Evolutionary conservation across 2,888 invertebrate genomes (phyloP).

Genomic region (Aphodius granarius): DNA sequence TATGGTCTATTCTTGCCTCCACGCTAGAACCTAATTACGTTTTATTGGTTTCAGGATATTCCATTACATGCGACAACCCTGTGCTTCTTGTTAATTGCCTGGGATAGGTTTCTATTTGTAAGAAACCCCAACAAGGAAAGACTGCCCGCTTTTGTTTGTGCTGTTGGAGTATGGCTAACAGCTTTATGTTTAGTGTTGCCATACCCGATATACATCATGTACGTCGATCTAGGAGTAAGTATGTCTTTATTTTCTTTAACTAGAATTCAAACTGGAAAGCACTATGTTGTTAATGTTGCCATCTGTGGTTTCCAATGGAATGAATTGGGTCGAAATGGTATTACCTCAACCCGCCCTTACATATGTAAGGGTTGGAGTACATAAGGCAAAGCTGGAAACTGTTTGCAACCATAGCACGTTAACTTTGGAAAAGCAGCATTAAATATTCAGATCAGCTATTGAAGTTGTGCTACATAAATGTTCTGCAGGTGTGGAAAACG

Average conservation of each 20-base stretch:
- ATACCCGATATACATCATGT: conserved; percentile 72
- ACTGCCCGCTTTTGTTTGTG: conserved; percentile 68
- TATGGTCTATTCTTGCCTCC: no score
- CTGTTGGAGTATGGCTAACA: conserved; percentile 71
- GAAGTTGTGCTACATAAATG: no score
- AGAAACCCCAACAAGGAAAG: conserved; percentile 66
- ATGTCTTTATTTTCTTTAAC: not conserved
- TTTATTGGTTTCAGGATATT: conserved; percentile 62
- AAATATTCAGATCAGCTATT: no score
- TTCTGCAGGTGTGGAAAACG: no score
- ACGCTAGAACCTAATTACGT: not conserved
- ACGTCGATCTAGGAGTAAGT: conserved; percentile 69
- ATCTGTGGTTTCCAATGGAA: no score
- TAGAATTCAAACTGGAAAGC: not conserved
- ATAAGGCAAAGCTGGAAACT: no score
- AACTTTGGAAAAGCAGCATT: no score
- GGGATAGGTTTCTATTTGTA: conserved; percentile 68
- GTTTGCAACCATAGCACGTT: no score
- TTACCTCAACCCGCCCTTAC: no score
- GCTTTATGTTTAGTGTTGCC: conserved; percentile 72
- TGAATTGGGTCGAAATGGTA: no score
- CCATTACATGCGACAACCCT: conserved; percentile 71
- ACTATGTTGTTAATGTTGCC: not conserved
- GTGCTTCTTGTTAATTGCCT: conserved; percentile 68
- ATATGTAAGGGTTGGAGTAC: no score